Evolutionary conservation across 2,888 invertebrate species (phyloP).

Genomic region (Teleiodes luculella): DNA sequence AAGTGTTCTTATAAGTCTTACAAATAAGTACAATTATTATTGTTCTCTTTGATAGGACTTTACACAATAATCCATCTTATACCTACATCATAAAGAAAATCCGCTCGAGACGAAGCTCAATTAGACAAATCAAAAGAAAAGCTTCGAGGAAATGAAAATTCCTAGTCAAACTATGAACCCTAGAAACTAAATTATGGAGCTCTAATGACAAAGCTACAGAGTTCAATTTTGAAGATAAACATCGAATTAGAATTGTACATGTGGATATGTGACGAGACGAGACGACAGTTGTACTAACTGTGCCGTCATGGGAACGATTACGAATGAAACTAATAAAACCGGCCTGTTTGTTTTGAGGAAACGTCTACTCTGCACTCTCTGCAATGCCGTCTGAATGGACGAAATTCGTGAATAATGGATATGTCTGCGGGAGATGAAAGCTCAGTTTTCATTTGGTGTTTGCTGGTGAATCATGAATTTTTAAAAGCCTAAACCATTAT

Average conservation of each 20-base stretch:
- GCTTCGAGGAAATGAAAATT: background rate
- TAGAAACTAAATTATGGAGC: background rate
- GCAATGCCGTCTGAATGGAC: background rate
- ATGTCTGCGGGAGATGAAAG: background rate
- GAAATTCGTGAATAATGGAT: background rate
- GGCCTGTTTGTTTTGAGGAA: slow-evolving; percentile 1
- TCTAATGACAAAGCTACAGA: background rate
- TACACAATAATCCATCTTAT: background rate
- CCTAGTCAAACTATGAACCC: background rate
- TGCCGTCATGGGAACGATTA: slow-evolving; percentile 57
- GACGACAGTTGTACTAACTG: slow-evolving; percentile 47
- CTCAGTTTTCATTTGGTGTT: background rate
- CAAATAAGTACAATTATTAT: too few species aligned
- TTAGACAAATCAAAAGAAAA: slow-evolving; percentile 1
- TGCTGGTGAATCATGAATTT: too few species aligned
- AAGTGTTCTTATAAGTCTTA: too few species aligned
- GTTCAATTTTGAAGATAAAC: background rate
- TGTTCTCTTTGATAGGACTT: background rate
- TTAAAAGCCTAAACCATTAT: too few species aligned
- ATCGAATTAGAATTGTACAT: background rate
- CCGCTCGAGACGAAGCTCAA: background rate
- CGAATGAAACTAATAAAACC: slow-evolving; percentile 23
- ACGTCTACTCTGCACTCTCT: background rate
- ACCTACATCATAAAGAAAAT: background rate
- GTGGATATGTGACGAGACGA: slow-evolving; percentile 39